These are phyloP conservation scores for Mellivora capensis DNA, from an alignment of 2,113 vertebrate genomes.

Conservation along the genomic window DNA sequence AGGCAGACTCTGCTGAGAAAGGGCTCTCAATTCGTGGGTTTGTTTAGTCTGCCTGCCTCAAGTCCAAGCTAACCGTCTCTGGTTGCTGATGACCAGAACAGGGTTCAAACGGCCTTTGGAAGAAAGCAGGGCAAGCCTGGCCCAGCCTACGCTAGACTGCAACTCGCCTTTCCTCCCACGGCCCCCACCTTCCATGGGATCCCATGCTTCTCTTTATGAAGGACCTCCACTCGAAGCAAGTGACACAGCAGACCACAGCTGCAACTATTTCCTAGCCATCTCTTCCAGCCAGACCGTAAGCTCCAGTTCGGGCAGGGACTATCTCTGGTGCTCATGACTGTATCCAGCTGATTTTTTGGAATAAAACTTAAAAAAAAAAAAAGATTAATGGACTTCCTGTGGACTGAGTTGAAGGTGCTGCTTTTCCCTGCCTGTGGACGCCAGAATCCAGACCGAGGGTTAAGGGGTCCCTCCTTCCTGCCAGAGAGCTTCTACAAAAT, in stretches of 20 bases:
- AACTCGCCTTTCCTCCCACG: not conserved
- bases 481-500: not conserved
- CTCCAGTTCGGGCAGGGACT: not conserved
- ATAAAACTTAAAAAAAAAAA: not conserved
- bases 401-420: not conserved
- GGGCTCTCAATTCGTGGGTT: not conserved
- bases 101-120: not conserved
- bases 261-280: not conserved
- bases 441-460: not conserved
- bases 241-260: not conserved
- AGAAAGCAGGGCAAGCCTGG: not conserved
- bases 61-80: constrained; percentile 13
- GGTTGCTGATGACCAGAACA: constrained; percentile 7
- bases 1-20: not conserved
- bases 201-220: not conserved
- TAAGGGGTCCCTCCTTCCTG: not conserved
- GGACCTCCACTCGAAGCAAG: not conserved
- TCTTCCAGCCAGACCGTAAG: not conserved
- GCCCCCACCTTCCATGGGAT: not conserved
- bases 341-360: not conserved
- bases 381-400: not conserved
- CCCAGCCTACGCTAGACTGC: not conserved
- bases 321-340: not conserved
- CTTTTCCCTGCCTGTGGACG: not conserved
- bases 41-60: constrained; percentile 48